Conservation (phyloP, 2,888 invertebrate genomes). For the Tipula unca region DNA sequence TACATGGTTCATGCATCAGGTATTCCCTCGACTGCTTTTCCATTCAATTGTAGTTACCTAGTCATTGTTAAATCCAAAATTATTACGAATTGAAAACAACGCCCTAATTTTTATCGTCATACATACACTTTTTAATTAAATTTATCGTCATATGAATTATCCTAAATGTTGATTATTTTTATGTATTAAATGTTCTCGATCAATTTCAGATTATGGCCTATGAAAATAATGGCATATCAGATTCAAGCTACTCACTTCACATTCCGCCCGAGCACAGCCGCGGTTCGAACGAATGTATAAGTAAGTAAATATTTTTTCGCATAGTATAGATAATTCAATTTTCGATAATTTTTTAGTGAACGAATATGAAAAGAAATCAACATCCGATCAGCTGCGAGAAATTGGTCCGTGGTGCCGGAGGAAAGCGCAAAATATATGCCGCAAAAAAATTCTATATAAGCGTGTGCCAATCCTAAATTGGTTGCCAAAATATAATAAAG, state of each 20-base stretch:
- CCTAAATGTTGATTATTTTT: background rate
- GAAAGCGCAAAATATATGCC: slow-evolving; percentile 48
- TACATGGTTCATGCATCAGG: too few species aligned
- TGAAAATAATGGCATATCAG: slow-evolving; percentile 20
- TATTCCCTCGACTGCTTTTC: too few species aligned
- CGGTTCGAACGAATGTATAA: slow-evolving; percentile 33
- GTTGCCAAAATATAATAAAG: slow-evolving; percentile 67
- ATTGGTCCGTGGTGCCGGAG: slow-evolving; percentile 32
- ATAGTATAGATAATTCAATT: background rate
- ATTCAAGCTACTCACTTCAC: slow-evolving; percentile 21
- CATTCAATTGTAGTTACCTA: too few species aligned
- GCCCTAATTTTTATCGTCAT: too few species aligned
- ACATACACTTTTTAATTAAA: too few species aligned
- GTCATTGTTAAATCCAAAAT: too few species aligned
- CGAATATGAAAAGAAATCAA: slow-evolving; percentile 32
- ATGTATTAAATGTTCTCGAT: background rate
- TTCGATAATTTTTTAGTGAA: slow-evolving; percentile 42
- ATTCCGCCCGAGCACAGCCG: slow-evolving; percentile 28
- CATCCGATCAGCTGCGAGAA: slow-evolving; percentile 30
- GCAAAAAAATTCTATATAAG: slow-evolving; percentile 63
- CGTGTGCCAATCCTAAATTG: slow-evolving; percentile 67
- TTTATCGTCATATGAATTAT: too few species aligned
- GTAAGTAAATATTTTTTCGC: slow-evolving; percentile 24
- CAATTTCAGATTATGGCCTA: slow-evolving; percentile 20
- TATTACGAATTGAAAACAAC: too few species aligned